Percentiles rank a stretch among this genome's conserved stretches.
Evolutionary conservation across 2,888 invertebrate genomes (phyloP).

Genomic region (Candidula unifasciata): DNA sequence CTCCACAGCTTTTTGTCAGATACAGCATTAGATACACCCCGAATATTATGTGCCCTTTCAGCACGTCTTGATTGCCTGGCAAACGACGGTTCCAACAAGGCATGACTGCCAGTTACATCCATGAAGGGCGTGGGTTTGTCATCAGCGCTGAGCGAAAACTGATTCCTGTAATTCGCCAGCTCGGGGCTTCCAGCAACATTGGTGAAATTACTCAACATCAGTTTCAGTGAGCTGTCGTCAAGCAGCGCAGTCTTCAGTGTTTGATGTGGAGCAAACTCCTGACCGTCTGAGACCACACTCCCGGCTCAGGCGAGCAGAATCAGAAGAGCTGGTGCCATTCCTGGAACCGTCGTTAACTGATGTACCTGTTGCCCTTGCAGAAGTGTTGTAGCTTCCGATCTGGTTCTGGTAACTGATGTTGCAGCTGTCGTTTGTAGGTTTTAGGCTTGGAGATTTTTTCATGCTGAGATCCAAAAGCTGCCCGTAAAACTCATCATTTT

Average conservation of each 20-base stretch:
- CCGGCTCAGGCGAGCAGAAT: neutral
- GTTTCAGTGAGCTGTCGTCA: neutral
- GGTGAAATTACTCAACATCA: neutral
- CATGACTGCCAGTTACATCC: too few relatives aligned
- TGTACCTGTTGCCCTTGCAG: neutral
- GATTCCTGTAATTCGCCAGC: neutral
- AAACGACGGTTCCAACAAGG: too few relatives aligned
- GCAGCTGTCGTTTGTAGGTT: neutral
- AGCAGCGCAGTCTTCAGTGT: neutral
- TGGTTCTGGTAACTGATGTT: neutral
- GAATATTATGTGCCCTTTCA: neutral
- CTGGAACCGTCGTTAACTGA: slow-evolving; percentile 27
- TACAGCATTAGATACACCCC: neutral
- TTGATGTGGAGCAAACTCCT: neutral
- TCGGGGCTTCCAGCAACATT: neutral
- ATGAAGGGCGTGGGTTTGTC: neutral
- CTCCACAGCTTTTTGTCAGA: neutral
- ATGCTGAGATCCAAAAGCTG: slow-evolving; percentile 42
- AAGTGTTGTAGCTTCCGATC: neutral
- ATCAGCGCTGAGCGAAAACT: neutral
- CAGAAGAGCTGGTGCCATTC: slow-evolving; percentile 28
- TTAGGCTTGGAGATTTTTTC: slow-evolving; percentile 30
- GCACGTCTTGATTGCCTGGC: neutral
- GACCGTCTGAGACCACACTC: neutral
- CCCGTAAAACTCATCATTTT: neutral